Evolutionary conservation across 2,113 vertebrate species (phyloP).

Genomic region (Morone saxatilis): DNA sequence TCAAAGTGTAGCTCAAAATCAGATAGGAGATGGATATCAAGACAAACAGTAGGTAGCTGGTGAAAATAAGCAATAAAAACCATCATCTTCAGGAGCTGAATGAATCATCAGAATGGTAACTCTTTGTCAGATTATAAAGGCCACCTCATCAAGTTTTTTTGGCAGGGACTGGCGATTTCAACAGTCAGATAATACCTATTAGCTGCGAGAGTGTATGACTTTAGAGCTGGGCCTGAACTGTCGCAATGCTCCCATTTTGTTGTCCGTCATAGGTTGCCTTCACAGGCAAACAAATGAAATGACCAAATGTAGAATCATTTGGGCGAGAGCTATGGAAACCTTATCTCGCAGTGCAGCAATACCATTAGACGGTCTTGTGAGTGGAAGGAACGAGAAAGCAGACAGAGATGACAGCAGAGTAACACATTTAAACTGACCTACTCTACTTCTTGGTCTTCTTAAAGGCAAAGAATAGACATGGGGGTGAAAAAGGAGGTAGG

Average conservation of each 20-base stretch:
- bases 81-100: neutral
- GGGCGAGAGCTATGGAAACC: neutral
- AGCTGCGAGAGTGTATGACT: neutral
- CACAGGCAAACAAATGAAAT: slow-evolving; percentile 8
- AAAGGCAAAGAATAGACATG: slow-evolving; percentile 6
- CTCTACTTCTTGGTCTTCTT: slow-evolving; percentile 31
- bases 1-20: neutral
- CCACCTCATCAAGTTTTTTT: neutral
- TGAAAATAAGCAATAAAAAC: slow-evolving; percentile 5
- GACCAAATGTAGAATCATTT: slow-evolving; percentile 4
- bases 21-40: slow-evolving; percentile 12
- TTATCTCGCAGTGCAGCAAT: slow-evolving; percentile 3
- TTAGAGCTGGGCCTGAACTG: neutral
- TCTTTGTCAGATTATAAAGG: neutral
- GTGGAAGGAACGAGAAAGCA: slow-evolving; percentile 33
- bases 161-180: neutral
- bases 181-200: slow-evolving; percentile 37
- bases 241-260: neutral
- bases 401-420: neutral
- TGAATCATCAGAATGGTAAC: slow-evolving; percentile 30
- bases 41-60: slow-evolving; percentile 11
- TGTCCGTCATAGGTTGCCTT: neutral
- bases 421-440: slow-evolving; percentile 40
- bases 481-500: neutral
- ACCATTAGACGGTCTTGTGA: neutral